Conservation (phyloP, 2,888 invertebrate species). For the Tetramorium bicarinatum region DNA sequence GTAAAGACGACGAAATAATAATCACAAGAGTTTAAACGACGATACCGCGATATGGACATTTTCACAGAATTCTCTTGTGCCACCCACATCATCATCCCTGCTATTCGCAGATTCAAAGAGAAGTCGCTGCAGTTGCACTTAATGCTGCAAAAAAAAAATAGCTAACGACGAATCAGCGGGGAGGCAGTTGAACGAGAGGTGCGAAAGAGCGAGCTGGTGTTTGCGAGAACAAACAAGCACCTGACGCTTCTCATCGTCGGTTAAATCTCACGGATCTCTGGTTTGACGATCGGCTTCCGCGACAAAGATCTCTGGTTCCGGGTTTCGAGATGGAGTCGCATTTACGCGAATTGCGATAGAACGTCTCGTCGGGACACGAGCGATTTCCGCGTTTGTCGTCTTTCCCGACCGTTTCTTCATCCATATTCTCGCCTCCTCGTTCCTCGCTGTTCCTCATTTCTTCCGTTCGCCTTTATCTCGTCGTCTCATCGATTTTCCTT, state of each 20-base stretch:
- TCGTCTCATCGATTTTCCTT: conserved; percentile 60
- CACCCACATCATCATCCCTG: neutral
- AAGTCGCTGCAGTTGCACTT: conserved; percentile 14
- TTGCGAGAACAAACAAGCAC: conserved; percentile 36
- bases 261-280: conserved; percentile 67
- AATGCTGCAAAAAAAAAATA: conserved; percentile 18
- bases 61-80: conserved; percentile 52
- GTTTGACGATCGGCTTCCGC: conserved; percentile 69
- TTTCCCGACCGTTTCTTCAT: conserved; percentile 45
- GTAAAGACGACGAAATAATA: conserved; percentile 60
- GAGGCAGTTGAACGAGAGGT: conserved; percentile 9
- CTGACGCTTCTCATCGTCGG: conserved; percentile 61
- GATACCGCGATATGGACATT: conserved; percentile 50
- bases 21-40: conserved; percentile 64
- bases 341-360: conserved; percentile 73
- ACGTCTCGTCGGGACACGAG: conserved; percentile 62
- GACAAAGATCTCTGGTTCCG: conserved; percentile 66
- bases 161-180: neutral
- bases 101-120: conserved; percentile 35
- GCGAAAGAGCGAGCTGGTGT: conserved; percentile 7
- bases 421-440: conserved; percentile 53
- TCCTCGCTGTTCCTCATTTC: conserved; percentile 30
- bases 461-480: conserved; percentile 49
- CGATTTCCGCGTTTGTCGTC: conserved; percentile 70
- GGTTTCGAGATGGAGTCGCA: conserved; percentile 61